phyloP scores from a whole-genome alignment of 2,113 vertebrate species.

The Ceyx cyanopectus region DNA sequence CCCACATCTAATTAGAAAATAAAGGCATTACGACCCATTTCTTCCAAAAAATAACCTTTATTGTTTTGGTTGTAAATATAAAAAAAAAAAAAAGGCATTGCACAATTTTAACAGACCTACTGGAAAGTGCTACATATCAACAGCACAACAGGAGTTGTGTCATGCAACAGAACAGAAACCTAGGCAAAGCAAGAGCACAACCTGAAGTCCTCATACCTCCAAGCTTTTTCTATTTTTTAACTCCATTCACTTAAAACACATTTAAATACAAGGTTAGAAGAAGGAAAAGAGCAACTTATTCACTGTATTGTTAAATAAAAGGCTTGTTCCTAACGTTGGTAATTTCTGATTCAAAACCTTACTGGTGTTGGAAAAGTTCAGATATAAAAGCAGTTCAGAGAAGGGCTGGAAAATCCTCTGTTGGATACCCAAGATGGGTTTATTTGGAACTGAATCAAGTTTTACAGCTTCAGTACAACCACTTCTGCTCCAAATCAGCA shows the following conservation, averaged over 20 bases:
- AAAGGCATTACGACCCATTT: background rate
- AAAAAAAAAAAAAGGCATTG: constrained; percentile 73
- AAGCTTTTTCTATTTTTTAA: background rate
- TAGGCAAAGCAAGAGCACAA: constrained; percentile 54
- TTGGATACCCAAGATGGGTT: background rate
- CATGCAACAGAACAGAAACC: constrained; percentile 36
- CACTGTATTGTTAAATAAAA: background rate
- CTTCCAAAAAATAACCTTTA: constrained; percentile 80
- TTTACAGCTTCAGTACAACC: background rate
- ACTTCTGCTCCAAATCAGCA: background rate
- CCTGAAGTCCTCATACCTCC: constrained; percentile 40
- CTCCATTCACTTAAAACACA: constrained; percentile 24
- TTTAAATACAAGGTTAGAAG: constrained; percentile 40
- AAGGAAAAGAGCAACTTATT: constrained; percentile 16
- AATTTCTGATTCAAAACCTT: background rate
- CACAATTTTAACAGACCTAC: constrained; percentile 76
- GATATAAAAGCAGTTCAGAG: background rate
- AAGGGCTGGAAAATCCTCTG: background rate
- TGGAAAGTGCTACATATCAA: constrained; percentile 55
- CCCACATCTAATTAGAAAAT: background rate
- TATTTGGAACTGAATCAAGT: background rate
- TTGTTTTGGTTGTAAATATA: constrained; percentile 80
- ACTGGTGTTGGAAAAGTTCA: background rate
- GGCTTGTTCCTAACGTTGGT: background rate
- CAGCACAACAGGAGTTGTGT: constrained; percentile 34